Conservation (phyloP, 2,888 invertebrate genomes). For the Perithous albicinctus region DNA sequence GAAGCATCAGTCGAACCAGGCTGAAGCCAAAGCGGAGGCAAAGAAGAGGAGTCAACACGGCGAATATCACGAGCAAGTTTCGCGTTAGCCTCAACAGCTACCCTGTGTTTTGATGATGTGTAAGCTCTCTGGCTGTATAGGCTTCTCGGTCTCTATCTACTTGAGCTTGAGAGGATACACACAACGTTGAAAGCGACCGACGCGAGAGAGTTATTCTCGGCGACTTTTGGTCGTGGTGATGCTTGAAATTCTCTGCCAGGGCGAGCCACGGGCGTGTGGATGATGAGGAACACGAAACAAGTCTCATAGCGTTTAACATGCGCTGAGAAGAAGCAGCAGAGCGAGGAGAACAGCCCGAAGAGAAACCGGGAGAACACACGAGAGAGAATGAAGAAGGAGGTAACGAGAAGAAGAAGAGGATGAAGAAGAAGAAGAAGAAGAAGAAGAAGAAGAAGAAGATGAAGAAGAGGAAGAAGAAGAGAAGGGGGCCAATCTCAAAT, state of each 20-base stretch:
- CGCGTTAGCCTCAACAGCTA: too few species aligned
- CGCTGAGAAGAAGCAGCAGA: too few species aligned
- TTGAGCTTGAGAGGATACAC: slow-evolving; percentile 62
- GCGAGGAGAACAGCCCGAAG: slow-evolving; percentile 22
- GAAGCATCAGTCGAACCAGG: too few species aligned
- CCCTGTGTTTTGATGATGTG: background rate
- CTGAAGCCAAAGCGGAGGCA: background rate
- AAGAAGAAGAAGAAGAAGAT: slow-evolving; percentile 17
- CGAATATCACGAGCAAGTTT: slow-evolving; percentile 34
- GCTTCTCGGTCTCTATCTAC: slow-evolving; percentile 17
- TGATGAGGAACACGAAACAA: slow-evolving; percentile 25
- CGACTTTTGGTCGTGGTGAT: slow-evolving; percentile 66
- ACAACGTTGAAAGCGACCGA: slow-evolving; percentile 40
- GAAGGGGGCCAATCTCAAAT: slow-evolving; percentile 84
- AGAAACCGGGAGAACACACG: slow-evolving; percentile 26
- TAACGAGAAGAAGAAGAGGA: too few species aligned
- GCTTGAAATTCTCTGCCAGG: slow-evolving; percentile 81
- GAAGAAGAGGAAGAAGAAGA: slow-evolving; percentile 69
- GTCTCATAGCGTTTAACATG: slow-evolving; percentile 11
- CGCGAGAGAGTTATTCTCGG: slow-evolving; percentile 76
- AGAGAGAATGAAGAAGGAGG: slow-evolving; percentile 70
- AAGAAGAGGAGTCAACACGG: background rate
- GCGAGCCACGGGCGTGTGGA: slow-evolving; percentile 74
- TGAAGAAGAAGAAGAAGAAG: slow-evolving; percentile 21
- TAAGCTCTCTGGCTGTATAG: background rate